Conservation (phyloP, 2,113 vertebrate species). For the Caracal caracal region DNA sequence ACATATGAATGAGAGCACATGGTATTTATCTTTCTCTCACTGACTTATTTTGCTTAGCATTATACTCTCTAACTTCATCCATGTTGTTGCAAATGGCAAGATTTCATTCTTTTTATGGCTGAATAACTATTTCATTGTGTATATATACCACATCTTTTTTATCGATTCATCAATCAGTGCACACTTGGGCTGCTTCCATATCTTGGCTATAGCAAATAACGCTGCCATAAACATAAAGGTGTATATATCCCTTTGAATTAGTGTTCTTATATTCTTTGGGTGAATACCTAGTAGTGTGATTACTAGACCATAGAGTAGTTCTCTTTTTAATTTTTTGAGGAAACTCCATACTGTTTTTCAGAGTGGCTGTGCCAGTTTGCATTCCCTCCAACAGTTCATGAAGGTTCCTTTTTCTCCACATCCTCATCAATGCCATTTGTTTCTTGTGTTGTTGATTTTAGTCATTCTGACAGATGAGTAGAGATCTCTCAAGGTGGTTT, state of each 20-base stretch:
- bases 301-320: neutral
- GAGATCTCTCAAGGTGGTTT: neutral
- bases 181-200: neutral
- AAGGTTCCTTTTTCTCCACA: neutral
- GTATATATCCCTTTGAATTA: neutral
- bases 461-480: neutral
- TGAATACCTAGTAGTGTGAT: neutral
- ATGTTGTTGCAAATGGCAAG: neutral
- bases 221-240: neutral
- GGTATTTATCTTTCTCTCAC: neutral
- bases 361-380: neutral
- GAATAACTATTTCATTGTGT: neutral
- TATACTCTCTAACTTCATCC: neutral
- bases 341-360: neutral
- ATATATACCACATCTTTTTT: neutral
- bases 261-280: neutral
- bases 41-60: neutral
- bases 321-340: neutral
- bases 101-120: neutral
- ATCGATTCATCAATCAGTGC: neutral
- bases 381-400: neutral
- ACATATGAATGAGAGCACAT: neutral
- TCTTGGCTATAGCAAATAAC: neutral
- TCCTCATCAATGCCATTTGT: neutral
- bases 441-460: neutral